Evolutionary conservation across 1,140 invertebrate species (phyloP).

Genomic region (Microplitis demolitor): DNA sequence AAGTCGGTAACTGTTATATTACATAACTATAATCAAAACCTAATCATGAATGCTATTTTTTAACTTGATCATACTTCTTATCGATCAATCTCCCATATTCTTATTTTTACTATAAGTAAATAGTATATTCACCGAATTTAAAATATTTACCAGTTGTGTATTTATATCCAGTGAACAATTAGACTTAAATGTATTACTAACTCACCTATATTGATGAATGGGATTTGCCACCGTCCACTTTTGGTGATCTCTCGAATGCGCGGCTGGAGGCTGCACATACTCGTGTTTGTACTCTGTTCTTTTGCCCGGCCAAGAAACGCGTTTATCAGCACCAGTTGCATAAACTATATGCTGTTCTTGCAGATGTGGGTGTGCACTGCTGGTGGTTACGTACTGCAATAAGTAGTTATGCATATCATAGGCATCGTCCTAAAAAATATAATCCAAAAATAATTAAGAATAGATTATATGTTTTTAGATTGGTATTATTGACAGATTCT

Average conservation of each 20-base stretch:
- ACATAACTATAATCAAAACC: too few relatives aligned
- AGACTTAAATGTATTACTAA: constrained; percentile 4
- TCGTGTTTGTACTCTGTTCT: constrained; percentile 63
- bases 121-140: too few relatives aligned
- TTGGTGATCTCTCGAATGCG: constrained; percentile 64
- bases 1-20: too few relatives aligned
- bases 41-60: too few relatives aligned
- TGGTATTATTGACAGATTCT: background rate
- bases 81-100: too few relatives aligned
- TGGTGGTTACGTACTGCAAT: constrained; percentile 64
- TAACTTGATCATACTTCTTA: too few relatives aligned
- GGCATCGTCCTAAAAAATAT: constrained; percentile 57
- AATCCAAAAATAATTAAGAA: constrained; percentile 26
- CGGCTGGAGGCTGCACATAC: constrained; percentile 69
- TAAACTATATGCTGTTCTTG: constrained; percentile 67
- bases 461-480: background rate
- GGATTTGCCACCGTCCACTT: constrained; percentile 65
- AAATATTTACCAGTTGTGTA: too few relatives aligned
- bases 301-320: constrained; percentile 66
- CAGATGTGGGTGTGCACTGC: constrained; percentile 55
- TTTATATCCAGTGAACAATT: too few relatives aligned
- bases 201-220: constrained; percentile 66
- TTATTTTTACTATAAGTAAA: too few relatives aligned
- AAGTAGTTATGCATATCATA: constrained; percentile 61
- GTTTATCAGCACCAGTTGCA: constrained; percentile 64